Evolutionary conservation across 2,113 vertebrate genomes (phyloP), one percentile per base, ranked within the genome.

Genomic region (Salminus brasiliensis): DNA sequence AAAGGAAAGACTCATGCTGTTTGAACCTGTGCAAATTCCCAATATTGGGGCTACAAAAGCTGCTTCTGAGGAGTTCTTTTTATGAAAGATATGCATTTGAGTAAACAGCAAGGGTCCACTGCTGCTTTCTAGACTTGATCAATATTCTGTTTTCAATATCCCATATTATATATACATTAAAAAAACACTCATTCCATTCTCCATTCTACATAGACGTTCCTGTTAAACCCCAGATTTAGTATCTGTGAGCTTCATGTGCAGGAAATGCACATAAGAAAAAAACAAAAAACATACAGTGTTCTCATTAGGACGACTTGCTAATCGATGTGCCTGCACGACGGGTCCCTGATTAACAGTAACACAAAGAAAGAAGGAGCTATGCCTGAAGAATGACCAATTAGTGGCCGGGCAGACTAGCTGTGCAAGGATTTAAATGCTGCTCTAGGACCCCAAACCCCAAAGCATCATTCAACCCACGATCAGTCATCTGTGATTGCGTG

Each of bases 381-480:
- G 30, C 47, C 47, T 52, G n/a, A 10, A 0, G 52, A 55, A 55
- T n/a, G 43, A 52, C 41, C 67, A 70, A 59, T 60, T 70, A 62
- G 41, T 34, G 30, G 4, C 1, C 43, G 29, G 41, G 29, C 15
- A 60, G 15, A 78, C n/a, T n/a, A n/a, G 30, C 12, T 60, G 55
- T 29, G 5, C 41, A 16, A 13, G 30, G 27, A 70, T 77, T 68
- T 53, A 55, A 39, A 47, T 8, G 23, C 23, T 34, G 23, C 15
- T 43, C 16, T 2, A 23, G 29, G 4, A 39, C 16, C 39, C 43
- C 45, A 18, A 21, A n/a, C n/a, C n/a, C 18, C 32, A 6, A 23
- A 63, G 49, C 77, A 72, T 30, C 53, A 39, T 30, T 63, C 68
- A 49, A 27, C 59, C 59, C 59, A 72, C 47, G 11, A 59, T 12